Evolutionary conservation across 2,888 invertebrate genomes (phyloP).

Genomic region (Sinohyriopsis cumingii): DNA sequence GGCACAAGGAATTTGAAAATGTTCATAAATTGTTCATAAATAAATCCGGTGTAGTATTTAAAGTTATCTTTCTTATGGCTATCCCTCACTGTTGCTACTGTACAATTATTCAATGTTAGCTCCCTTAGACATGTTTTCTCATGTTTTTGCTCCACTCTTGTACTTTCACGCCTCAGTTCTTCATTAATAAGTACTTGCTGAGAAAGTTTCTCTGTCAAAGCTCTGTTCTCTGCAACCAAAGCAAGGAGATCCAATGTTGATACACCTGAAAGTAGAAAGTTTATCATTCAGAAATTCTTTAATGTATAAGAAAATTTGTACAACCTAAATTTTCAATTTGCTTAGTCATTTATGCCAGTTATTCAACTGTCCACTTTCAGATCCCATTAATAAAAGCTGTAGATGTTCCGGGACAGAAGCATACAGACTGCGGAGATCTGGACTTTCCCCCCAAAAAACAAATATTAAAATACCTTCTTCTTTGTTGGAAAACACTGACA

Average conservation of each 20-base stretch:
- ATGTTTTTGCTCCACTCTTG: not conserved
- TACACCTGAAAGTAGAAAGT: slow-evolving; percentile 10
- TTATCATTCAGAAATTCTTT: not conserved
- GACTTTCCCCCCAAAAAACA: no score
- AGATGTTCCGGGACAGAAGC: not conserved
- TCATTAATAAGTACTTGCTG: slow-evolving; percentile 3
- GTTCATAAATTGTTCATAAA: slow-evolving; percentile 14
- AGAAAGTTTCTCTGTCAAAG: not conserved
- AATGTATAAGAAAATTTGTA: not conserved
- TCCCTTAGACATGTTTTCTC: not conserved
- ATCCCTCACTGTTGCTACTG: slow-evolving; percentile 4
- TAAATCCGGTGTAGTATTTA: slow-evolving; percentile 20
- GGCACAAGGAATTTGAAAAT: no score
- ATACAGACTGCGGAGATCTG: no score
- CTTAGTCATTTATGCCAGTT: no score
- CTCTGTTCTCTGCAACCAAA: slow-evolving; percentile 12
- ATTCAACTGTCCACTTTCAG: not conserved
- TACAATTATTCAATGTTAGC: slow-evolving; percentile 1
- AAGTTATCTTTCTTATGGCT: slow-evolving; percentile 9
- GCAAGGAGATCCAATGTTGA: slow-evolving; percentile 12
- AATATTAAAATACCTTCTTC: no score
- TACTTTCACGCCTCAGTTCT: not conserved
- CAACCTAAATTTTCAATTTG: not conserved
- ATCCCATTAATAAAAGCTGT: no score
- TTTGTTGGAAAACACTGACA: no score